phyloP scores from a whole-genome alignment of 2,888 invertebrate species.

The Chrysina gloriosa region DNA sequence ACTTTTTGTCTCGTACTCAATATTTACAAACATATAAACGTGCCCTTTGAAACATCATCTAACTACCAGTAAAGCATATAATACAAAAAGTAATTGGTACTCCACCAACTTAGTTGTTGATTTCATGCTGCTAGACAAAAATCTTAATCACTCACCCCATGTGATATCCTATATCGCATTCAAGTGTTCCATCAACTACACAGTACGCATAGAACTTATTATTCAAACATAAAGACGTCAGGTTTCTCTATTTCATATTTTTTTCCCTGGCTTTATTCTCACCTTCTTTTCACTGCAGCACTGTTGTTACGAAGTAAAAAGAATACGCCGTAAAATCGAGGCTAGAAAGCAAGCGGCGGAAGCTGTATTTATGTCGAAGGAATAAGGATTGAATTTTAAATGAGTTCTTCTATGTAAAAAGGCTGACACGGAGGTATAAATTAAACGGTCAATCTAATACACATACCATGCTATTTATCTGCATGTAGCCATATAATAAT shows the following conservation, averaged over 20 bases:
- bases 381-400: slow-evolving; percentile 29
- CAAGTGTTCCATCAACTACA: slow-evolving; percentile 33
- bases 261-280: not conserved
- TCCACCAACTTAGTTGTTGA: no score
- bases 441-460: slow-evolving; percentile 20
- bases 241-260: slow-evolving; percentile 27
- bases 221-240: slow-evolving; percentile 28
- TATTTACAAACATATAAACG: no score
- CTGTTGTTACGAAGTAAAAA: not conserved
- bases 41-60: no score
- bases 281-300: slow-evolving; percentile 17
- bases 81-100: no score
- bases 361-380: slow-evolving; percentile 13
- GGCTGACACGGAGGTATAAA: slow-evolving; percentile 11
- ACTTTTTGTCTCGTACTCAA: no score
- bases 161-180: slow-evolving; percentile 28
- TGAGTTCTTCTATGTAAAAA: slow-evolving; percentile 24
- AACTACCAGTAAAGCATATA: no score
- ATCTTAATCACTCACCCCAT: slow-evolving; percentile 25
- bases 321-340: not conserved
- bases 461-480: no score
- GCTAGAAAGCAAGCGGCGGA: slow-evolving; percentile 12
- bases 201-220: slow-evolving; percentile 19
- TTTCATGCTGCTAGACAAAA: not conserved
- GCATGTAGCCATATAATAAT: no score